Conservation (phyloP, 53 echinoderm and acorn worm genomes). For the Pentamera pediparva region DNA sequence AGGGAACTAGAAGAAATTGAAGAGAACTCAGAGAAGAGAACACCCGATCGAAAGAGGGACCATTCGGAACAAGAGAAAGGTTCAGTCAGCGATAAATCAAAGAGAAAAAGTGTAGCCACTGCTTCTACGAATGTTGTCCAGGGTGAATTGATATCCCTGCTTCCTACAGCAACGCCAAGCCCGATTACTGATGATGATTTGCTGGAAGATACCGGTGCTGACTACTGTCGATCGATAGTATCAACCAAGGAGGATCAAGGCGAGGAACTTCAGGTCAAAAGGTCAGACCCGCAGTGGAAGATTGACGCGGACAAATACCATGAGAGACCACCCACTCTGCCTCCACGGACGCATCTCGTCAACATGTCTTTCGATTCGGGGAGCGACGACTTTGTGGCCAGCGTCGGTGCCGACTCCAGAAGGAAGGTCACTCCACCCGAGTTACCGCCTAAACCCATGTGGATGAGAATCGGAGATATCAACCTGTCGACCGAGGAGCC, state of each 20-base stretch:
- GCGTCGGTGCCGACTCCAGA: not conserved
- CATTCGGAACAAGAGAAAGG: not conserved
- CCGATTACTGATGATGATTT: too few species aligned
- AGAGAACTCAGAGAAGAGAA: not conserved
- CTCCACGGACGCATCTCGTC: not conserved
- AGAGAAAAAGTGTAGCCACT: not conserved
- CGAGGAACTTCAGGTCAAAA: not conserved
- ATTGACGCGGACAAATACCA: not conserved
- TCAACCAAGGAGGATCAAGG: not conserved
- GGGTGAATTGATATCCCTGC: too few species aligned
- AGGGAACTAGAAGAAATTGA: not conserved
- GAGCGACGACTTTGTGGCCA: slow-evolving; percentile 15
- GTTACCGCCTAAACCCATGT: slow-evolving; percentile 18
- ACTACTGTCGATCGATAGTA: too few species aligned
- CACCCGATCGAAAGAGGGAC: not conserved
- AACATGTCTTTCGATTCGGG: not conserved
- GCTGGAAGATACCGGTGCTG: too few species aligned
- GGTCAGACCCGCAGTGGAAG: not conserved
- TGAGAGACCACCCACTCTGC: not conserved
- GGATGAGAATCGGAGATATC: slow-evolving; percentile 23
- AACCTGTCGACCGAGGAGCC: not conserved
- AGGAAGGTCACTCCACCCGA: slow-evolving; percentile 2
- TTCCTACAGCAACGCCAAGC: too few species aligned
- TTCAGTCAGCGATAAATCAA: not conserved
- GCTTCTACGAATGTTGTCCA: not conserved